phyloP scores from a whole-genome alignment of 2,797 vertebrate genomes.

The Neosilurus hyrtlii region DNA sequence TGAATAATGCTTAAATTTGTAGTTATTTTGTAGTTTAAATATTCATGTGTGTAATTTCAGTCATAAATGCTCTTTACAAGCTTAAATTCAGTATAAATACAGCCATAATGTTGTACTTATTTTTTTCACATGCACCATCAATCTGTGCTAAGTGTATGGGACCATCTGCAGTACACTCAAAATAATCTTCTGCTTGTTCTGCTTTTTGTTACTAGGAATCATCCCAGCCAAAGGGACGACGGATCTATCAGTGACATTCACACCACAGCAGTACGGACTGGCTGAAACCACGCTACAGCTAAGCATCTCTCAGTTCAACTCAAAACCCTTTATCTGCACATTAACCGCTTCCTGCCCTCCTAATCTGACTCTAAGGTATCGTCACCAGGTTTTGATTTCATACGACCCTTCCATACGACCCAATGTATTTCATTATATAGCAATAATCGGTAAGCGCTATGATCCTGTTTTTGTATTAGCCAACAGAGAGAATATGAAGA shows the following conservation, averaged over 20 bases:
- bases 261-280: slow-evolving; percentile 81
- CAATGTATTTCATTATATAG: too few species aligned
- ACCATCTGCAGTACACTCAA: background rate
- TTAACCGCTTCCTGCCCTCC: slow-evolving; percentile 81
- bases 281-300: slow-evolving; percentile 82
- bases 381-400: background rate
- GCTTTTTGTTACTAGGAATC: slow-evolving; percentile 73
- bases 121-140: background rate
- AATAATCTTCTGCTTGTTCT: background rate
- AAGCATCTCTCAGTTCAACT: slow-evolving; percentile 83
- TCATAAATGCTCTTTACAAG: background rate
- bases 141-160: background rate
- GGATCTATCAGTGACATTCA: slow-evolving; percentile 76
- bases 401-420: too few species aligned
- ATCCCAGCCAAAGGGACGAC: slow-evolving; percentile 80
- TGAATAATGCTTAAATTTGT: background rate
- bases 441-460: background rate
- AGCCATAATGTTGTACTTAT: background rate
- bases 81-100: background rate
- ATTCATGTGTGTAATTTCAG: background rate
- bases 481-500: slow-evolving; percentile 62
- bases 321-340: slow-evolving; percentile 80
- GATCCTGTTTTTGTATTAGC: slow-evolving; percentile 40
- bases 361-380: slow-evolving; percentile 69
- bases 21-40: background rate